phyloP scores from a whole-genome alignment of 2,113 vertebrate species.

The Centropristis striata region DNA sequence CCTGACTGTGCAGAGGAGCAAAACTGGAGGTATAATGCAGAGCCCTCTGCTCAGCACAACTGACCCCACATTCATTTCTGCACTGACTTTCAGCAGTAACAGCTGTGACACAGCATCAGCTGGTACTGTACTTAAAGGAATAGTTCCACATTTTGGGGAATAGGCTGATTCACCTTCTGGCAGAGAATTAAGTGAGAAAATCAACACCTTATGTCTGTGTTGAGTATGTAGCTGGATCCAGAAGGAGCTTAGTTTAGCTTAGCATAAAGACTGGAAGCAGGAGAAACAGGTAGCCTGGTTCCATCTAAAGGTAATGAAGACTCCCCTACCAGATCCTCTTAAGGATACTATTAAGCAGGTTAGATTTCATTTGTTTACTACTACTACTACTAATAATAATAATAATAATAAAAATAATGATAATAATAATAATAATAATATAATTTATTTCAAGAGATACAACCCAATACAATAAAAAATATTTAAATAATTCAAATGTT shows the following conservation, averaged over 20 bases:
- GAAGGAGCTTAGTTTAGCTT: neutral
- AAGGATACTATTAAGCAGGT: too few species aligned
- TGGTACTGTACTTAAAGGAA: slow-evolving; percentile 5
- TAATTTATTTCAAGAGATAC: too few species aligned
- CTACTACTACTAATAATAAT: too few species aligned
- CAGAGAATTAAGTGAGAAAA: neutral
- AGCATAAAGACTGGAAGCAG: neutral
- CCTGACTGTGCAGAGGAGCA: slow-evolving; percentile 11
- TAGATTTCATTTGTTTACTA: too few species aligned
- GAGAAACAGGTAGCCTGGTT: too few species aligned
- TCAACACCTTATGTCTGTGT: neutral
- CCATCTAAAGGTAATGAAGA: too few species aligned
- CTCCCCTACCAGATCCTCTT: too few species aligned
- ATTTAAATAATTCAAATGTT: too few species aligned
- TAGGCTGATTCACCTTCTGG: neutral
- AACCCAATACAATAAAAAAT: too few species aligned
- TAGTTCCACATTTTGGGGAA: neutral
- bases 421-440: too few species aligned
- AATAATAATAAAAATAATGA: too few species aligned
- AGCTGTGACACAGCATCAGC: slow-evolving; percentile 1
- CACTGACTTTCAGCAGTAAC: neutral
- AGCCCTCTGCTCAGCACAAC: slow-evolving; percentile 8
- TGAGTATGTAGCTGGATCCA: neutral
- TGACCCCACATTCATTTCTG: slow-evolving; percentile 17
- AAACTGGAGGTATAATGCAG: neutral